Percentiles rank a stretch among this genome's conserved stretches.
phyloP scores from a whole-genome alignment of 2,888 invertebrate genomes.

The Drosophila imparisetae region DNA sequence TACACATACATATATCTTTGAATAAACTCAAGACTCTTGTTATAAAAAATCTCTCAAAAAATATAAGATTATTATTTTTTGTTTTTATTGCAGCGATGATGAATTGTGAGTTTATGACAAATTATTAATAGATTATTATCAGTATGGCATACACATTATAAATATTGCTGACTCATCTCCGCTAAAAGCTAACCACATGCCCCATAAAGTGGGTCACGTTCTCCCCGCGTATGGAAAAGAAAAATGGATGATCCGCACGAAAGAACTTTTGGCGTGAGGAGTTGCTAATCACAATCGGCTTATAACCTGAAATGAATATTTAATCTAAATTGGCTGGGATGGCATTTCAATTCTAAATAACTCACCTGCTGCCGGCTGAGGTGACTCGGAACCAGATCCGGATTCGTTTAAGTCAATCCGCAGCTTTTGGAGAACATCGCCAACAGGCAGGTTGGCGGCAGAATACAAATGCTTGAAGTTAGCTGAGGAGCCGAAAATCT shows the following conservation, averaged over 20 bases:
- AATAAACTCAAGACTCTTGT: conserved; percentile 82
- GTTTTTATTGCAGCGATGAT: conserved; percentile 10
- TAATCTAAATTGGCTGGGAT: not conserved
- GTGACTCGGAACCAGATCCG: conserved; percentile 93
- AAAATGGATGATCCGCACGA: conserved; percentile 82
- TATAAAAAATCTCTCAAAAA: conserved; percentile 67
- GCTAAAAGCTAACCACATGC: conserved; percentile 74
- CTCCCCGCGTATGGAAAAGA: conserved; percentile 79
- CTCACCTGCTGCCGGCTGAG: conserved; percentile 88
- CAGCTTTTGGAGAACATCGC: conserved; percentile 92
- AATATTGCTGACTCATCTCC: not conserved
- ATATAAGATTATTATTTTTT: not conserved
- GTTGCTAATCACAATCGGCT: conserved; percentile 82
- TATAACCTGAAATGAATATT: conserved; percentile 58
- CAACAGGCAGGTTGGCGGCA: conserved; percentile 84
- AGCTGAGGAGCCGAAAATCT: conserved; percentile 87
- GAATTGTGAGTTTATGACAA: conserved; percentile 11
- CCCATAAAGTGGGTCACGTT: conserved; percentile 78
- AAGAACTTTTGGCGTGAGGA: conserved; percentile 81
- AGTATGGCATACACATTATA: conserved; percentile 13
- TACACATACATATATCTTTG: conserved; percentile 68
- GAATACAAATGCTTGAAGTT: conserved; percentile 88
- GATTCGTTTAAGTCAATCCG: conserved; percentile 95
- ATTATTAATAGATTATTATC: conserved; percentile 27
- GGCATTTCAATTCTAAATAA: not conserved